Evolutionary conservation across 2,113 vertebrate genomes (phyloP), one percentile per base, ranked within the genome.

Genomic region (Rhabdornis inornatus): DNA sequence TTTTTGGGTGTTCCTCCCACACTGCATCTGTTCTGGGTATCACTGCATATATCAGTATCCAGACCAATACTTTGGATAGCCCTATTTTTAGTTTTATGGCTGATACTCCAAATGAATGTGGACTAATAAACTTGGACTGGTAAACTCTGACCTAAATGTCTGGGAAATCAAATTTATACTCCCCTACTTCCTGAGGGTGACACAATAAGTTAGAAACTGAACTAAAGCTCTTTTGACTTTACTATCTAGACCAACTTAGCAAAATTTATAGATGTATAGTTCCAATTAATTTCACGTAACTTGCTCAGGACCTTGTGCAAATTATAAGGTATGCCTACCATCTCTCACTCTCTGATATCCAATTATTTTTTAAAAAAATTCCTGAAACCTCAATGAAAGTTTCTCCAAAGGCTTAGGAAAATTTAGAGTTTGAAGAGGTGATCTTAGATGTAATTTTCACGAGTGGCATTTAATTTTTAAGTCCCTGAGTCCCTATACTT

Each of bases 271-370:
- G 19, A 24, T 10, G 6, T 33, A 28, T 19, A 42, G n/a, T 5
- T 5, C 10, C 10, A 40, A 8, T 18, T 3, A 49, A 56, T 79
- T 86, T 57, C 24, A 31, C 2, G 2, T 52, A 12, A 47, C 0
- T 4, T 74, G 21, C 22, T 78, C 47, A 61, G 25, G 25, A 70
- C 15, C 24, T 83, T 60, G 16, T 35, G 15, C 20, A 71, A 75
- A 50, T 59, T 18, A 1, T 15, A 75, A 15, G 1, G 11, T 33
- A 16, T 2, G 1, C 7, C 30, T 9, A 30, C 22, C 24, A 37
- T 16, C 8, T 76, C n/a, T n/a, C n/a, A 12, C 53, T n/a, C 11
- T 55, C 52, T 37, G 9, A 2, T 37, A 59, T 33, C 18, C 7
- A 50, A 19, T 59, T 59, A 0, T 17, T 45, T 49, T 33, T 22